Conservation (phyloP, 2,797 vertebrate species). For the Acomys russatus region DNA sequence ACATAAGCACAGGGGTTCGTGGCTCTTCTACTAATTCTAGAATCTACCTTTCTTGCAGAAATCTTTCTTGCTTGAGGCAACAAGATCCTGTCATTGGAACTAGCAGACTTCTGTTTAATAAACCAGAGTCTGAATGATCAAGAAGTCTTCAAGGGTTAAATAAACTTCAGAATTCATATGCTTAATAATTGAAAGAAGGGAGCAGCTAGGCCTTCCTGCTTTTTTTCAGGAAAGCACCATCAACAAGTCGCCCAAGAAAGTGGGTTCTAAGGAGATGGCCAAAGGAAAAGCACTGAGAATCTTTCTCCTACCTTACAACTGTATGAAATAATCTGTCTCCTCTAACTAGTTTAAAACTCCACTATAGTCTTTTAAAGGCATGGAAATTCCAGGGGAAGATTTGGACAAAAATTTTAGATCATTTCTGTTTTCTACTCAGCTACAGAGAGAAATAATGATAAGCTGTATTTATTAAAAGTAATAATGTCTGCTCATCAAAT, state of each 20-base stretch:
- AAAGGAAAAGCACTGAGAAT: neutral
- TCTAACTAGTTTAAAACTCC: neutral
- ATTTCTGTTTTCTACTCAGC: neutral
- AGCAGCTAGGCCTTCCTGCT: neutral
- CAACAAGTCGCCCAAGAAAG: neutral
- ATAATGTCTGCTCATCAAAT: neutral
- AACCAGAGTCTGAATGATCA: neutral
- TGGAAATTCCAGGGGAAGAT: neutral
- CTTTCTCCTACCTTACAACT: neutral
- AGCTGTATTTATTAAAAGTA: neutral
- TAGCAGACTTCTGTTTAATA: neutral
- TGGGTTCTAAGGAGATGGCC: neutral
- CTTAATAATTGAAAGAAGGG: neutral
- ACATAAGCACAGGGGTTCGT: neutral
- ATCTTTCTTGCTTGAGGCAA: neutral
- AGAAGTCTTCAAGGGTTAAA: conserved; percentile 29
- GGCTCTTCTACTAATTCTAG: conserved; percentile 8
- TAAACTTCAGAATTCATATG: neutral
- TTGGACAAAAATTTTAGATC: neutral
- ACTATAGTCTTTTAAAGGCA: neutral
- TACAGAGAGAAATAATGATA: neutral
- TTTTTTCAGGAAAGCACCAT: neutral
- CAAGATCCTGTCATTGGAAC: neutral
- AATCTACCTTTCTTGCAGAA: neutral
- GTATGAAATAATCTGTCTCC: neutral